Evolutionary conservation across 2,797 vertebrate genomes (phyloP).

Genomic region (Crocodylus rhombifer): DNA sequence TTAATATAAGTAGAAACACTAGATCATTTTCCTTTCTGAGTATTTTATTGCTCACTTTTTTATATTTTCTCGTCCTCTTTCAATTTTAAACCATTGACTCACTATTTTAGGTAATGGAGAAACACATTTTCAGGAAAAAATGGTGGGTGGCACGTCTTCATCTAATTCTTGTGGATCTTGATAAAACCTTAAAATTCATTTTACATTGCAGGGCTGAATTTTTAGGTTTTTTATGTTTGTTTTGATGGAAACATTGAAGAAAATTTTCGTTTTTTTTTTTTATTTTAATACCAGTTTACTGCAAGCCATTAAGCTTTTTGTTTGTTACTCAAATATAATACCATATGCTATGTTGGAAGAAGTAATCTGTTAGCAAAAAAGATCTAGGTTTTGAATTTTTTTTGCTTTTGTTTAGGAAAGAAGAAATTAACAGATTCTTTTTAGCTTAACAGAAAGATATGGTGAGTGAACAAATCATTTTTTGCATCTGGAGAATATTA

Average conservation of each 20-base stretch:
- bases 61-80: neutral
- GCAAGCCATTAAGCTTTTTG: neutral
- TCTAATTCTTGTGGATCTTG: neutral
- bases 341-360: neutral
- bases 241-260: neutral
- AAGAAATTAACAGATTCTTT: neutral
- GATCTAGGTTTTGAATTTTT: neutral
- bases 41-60: neutral
- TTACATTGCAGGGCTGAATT: too few species aligned
- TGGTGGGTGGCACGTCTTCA: neutral
- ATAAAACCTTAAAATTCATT: neutral
- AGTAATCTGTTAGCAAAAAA: neutral
- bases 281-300: neutral
- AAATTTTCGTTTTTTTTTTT: rapidly evolving
- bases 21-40: neutral
- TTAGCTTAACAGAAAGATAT: neutral
- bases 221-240: neutral
- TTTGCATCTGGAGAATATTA: neutral
- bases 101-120: neutral
- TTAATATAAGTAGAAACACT: neutral
- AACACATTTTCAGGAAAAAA: neutral
- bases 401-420: neutral
- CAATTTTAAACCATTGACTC: neutral
- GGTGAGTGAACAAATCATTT: neutral
- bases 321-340: too few species aligned